Evolutionary conservation across 2,888 invertebrate species (phyloP).

Genomic region (Itoplectis maculator): DNA sequence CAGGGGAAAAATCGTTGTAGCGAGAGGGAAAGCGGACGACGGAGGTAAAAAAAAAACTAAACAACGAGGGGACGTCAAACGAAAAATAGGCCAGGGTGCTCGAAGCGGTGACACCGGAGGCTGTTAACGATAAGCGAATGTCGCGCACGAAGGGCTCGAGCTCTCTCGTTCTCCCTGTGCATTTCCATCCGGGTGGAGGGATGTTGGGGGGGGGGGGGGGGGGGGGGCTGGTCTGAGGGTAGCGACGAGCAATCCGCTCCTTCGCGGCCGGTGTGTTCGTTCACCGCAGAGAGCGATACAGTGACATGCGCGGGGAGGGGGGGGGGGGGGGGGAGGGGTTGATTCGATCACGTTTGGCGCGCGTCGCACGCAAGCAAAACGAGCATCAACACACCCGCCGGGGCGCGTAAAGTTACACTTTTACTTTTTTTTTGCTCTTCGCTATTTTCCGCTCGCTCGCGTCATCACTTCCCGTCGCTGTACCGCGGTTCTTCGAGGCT

Average conservation of each 20-base stretch:
- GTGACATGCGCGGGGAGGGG: neutral
- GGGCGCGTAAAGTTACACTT: neutral
- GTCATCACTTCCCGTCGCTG: conserved; percentile 27
- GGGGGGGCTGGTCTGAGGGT: conserved; percentile 47
- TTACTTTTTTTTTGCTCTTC: neutral
- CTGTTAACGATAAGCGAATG: conserved; percentile 71
- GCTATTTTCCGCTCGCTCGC: conserved; percentile 32
- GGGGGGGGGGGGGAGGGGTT: too few relatives aligned
- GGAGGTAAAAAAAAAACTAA: conserved; percentile 26
- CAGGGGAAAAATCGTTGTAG: conserved; percentile 23
- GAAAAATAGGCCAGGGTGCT: conserved; percentile 50
- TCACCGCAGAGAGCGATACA: neutral
- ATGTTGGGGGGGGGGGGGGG: too few relatives aligned
- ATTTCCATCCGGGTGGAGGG: conserved; percentile 62
- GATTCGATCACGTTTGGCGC: conserved; percentile 52
- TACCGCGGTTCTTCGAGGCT: conserved; percentile 16
- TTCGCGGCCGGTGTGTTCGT: conserved; percentile 21
- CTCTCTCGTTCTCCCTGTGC: conserved; percentile 34
- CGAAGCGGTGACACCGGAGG: conserved; percentile 61
- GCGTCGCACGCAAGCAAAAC: conserved; percentile 10
- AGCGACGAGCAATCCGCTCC: conserved; percentile 28
- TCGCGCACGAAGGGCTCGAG: conserved; percentile 56
- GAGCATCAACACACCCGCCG: conserved; percentile 53
- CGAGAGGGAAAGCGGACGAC: neutral
- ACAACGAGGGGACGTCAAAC: conserved; percentile 56